A percentile compares a stretch with the other conserved stretches of the same genome.
Conservation (phyloP, 1,140 invertebrate species). For the Drosophila eugracilis region DNA sequence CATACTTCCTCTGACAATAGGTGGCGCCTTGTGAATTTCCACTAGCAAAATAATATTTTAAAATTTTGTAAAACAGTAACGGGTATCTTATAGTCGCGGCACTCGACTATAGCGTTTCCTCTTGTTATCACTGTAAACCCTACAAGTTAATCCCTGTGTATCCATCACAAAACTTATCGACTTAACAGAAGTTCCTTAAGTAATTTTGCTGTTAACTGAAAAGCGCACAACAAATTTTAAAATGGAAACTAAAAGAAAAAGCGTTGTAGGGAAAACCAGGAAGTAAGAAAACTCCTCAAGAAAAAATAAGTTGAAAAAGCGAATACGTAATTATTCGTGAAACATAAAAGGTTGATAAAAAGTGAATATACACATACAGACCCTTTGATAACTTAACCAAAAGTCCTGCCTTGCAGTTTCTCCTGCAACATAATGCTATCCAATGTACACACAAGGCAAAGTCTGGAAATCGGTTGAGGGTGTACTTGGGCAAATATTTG, state of each 20-base stretch:
- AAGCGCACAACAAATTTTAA: neutral
- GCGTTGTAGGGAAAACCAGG: neutral
- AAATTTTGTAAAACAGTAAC: too few relatives aligned
- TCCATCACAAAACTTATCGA: neutral
- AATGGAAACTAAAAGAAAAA: neutral
- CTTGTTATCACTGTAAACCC: too few relatives aligned
- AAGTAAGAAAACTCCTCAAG: neutral
- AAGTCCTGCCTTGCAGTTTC: slow-evolving; percentile 1
- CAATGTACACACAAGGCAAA: slow-evolving; percentile 15
- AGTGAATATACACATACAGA: neutral
- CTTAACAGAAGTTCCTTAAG: neutral
- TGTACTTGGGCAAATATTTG: neutral
- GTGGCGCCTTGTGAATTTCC: too few relatives aligned
- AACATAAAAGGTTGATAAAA: neutral
- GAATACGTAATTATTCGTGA: neutral
- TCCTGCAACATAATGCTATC: slow-evolving; percentile 21
- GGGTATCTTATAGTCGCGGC: too few relatives aligned
- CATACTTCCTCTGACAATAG: too few relatives aligned
- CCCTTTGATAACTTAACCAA: slow-evolving; percentile 1
- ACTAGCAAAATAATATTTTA: too few relatives aligned
- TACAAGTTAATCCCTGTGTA: neutral
- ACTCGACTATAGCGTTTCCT: too few relatives aligned
- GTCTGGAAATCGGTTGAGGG: neutral
- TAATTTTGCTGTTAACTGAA: neutral
- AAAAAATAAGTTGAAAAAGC: neutral